Evolutionary conservation across 2,888 invertebrate genomes (phyloP), one percentile per base, ranked within the genome.

Genomic region (Limnephilus rhombicus): DNA sequence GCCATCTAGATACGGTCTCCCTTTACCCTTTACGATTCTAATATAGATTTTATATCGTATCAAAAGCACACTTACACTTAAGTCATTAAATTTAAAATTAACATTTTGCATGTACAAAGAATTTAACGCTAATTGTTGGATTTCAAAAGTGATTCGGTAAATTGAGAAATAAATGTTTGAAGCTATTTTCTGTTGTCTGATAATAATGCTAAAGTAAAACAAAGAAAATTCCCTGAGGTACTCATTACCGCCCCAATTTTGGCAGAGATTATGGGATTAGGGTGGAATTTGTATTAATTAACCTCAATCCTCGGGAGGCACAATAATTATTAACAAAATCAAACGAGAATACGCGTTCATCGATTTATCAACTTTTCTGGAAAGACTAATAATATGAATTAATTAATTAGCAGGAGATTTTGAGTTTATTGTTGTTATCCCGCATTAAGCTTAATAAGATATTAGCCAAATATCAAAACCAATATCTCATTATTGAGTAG

Each of bases 21-120:
- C 68, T 68, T 68, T 68, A 68, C 68, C 68, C 68, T 68, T 68
- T 68, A 68, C 68, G 68, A 68, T 68, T 68, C 68, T n/a, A 68
- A 68, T 68, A 68, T n/a, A 68, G 68, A 68, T 68, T 68, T 68
- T 68, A 68, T 68, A 68, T 68, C 24, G 68, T 68, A 68, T n/a
- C 24, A 68, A 68, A 68, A 68, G 68, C 9, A 24, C 68, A 68
- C 68, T 68, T 68, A 9, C 68, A 68, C n/a, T 68, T 68, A n/a
- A 68, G 68, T 68, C 68, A 24, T 24, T 68, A 24, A 68, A 68
- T 68, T 68, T 68, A 5, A 68, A 68, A 68, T 24, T 7, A 68
- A 68, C 68, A 68, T n/a, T 68, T 68, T 68, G 24, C 9, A 68
- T 24, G 68, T n/a, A 68, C 68, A 68, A 68, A 68, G 68, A 68